phyloP scores from a whole-genome alignment of 2,888 invertebrate species.

The Eupithecia tripunctaria region DNA sequence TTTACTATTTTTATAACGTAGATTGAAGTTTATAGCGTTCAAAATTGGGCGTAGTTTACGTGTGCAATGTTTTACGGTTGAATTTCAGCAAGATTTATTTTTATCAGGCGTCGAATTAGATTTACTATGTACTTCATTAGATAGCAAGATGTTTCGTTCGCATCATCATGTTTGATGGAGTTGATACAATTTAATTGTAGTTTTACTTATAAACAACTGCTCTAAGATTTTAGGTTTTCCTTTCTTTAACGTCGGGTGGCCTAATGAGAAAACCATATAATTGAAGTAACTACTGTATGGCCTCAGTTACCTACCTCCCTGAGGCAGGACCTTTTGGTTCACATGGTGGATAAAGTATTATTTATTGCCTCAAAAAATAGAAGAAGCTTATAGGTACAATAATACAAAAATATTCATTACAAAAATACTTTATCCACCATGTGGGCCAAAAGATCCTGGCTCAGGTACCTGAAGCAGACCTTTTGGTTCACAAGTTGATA shows the following conservation, averaged over 20 bases:
- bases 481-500: no score
- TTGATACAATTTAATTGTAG: neutral
- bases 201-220: conserved; percentile 4
- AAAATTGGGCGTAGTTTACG: conserved; percentile 23
- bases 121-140: conserved; percentile 11
- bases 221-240: neutral
- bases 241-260: neutral
- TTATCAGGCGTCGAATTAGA: conserved; percentile 15
- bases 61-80: conserved; percentile 8
- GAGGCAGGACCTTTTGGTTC: no score
- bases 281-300: no score
- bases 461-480: no score
- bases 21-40: conserved; percentile 26
- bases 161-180: neutral
- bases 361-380: no score
- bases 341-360: no score
- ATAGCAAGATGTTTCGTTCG: conserved; percentile 1
- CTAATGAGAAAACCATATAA: no score
- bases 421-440: no score
- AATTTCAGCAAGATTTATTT: conserved; percentile 13
- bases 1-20: conserved; percentile 41
- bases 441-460: no score
- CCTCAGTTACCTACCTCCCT: no score
- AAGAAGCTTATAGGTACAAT: no score
- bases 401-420: no score